Evolutionary conservation across 92 coral and sea anemone species (phyloP), one percentile per base, ranked within the genome.

Genomic region (Ricordea florida): DNA sequence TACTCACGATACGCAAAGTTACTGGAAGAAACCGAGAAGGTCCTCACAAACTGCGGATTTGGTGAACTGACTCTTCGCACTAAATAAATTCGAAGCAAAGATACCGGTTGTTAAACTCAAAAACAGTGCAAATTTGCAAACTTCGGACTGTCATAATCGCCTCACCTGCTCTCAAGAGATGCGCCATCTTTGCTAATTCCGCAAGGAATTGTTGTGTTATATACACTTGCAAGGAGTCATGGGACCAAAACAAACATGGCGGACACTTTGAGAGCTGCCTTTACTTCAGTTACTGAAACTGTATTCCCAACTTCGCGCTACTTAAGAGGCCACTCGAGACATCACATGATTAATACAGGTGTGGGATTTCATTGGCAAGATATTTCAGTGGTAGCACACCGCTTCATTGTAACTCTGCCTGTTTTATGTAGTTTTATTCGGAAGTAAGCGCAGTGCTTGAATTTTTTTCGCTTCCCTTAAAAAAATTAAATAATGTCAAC

Each of bases 201-300:
- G 78, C 87, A 80, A 38, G 61, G 79, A 36, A 46, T 62, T 21
- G 55, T 37, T 65, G 83, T 43, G 13, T 5, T 21, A 18, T 62
- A n/a, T n/a, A n/a, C n/a, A n/a, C n/a, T n/a, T 53, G 81, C 27
- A 45, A 10, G 51, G 85, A 35, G 48, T 85, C 53, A 50, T 59
- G 85, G 96, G 87, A 69, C 29, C 44, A 74, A 66, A 65, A 80
- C 56, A 74, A 92, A 93, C 45, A 94, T 91, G 97, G 94, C 97
- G 90, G 93, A 85, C 38, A 56, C 89, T 22, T 56, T 90, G 66
- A 75, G 92, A 56, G 85, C 92, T 27, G 98, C 97, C 36, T 84
- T 94, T 48, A 87, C 97, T 11, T 69, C 98, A 6, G 98, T 94
- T 13, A 92, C 98, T n/a, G 93, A 88, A 59, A 88, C 98, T 13